Evolutionary conservation across 2,888 invertebrate genomes (phyloP), one percentile per base, ranked within the genome.

Genomic region (Strigamia transsilvanica): DNA sequence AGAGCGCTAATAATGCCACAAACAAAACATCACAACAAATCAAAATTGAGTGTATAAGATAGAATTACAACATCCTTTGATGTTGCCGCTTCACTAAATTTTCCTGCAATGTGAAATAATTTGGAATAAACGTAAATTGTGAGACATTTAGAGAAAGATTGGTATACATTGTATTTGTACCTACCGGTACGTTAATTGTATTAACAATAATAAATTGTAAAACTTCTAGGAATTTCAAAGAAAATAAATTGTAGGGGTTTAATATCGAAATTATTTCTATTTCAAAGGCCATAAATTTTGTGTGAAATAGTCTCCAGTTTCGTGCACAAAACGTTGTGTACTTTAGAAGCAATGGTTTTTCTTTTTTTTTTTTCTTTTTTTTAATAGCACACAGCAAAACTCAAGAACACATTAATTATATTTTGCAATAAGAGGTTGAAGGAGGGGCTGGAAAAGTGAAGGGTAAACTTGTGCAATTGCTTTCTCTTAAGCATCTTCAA

Each of bases 211-310:
- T n/a, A n/a, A n/a, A n/a, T n/a, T n/a, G 10, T 46, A 13, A 12
- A 15, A 21, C 7, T 4, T 61, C 21, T 6, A 61, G 21, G 27
- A 61, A 61, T 61, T 61, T 61, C 4, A 61, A 15, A 61, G 23
- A 21, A 61, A 61, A 61, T 61, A 23, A 61, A 21, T 61, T 61
- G 21, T 61, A 61, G 61, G 61, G 21, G 21, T 61, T 61, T 61
- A 61, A 23, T 61, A 12, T 21, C 21, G 21, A 61, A 61, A 61
- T 61, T 23, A 61, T 61, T 61, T 61, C 21, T 61, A 61, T 23
- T 61, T 61, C 61, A 61, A 61, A 61, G 61, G 21, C 23, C 61
- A 61, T 61, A 61, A 61, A 61, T 61, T 61, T 61, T 23, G 61
- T 61, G 61, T 61, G 21, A 61, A 61, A 61, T 61, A 21, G 61